Base-by-base conservation (phyloP, 1,140 invertebrate species). In the Drosophila saltans region DNA sequence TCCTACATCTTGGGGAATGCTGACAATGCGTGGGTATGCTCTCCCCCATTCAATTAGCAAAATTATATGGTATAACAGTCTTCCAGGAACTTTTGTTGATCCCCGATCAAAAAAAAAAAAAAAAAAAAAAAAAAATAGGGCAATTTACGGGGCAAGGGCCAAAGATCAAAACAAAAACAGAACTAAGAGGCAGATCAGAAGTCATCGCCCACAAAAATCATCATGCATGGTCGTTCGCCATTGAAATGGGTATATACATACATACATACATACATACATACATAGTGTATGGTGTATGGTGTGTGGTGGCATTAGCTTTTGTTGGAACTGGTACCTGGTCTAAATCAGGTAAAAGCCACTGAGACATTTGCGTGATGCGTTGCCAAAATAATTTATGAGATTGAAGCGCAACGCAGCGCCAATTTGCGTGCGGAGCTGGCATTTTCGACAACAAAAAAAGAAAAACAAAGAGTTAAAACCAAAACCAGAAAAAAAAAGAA, bases 351-450 rank as follows among this genome's bases (percentile, higher is more conserved):
- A 88, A 78, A 63, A 78, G 66, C 76, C 64, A 79, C 76, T 79
- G 81, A 76, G 80, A 78, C 69, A 72, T 75, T 90, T 70, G 88
- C 88, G 88, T 91, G 88, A 91, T 91, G 82, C 88, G 88, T 91
- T 91, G 88, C 88, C 80, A 90, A 91, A 88, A 91, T 91, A 90
- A 91, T 91, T 90, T 91, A 90, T 91, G 82, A 81, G 82, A 83
- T 81, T 86, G 71, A 83, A 81, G 72, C 86, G 66, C 75, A 89
- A 84, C 78, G 81, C 81, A 84, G 88, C 80, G 85, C 78, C 80
- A 90, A 83, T 91, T 91, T 91, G 88, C 88, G 88, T 91, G 88
- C 64, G 78, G 61, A 73, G 75, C 61, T 64, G 41, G 76, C 66
- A 70, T 74, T 45, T 69, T 48, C 30, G 59, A 59, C 48, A 67